These are phyloP conservation scores for Perizoma flavofasciatum DNA, from an alignment of 2,888 invertebrate species.

Conservation along the genomic window DNA sequence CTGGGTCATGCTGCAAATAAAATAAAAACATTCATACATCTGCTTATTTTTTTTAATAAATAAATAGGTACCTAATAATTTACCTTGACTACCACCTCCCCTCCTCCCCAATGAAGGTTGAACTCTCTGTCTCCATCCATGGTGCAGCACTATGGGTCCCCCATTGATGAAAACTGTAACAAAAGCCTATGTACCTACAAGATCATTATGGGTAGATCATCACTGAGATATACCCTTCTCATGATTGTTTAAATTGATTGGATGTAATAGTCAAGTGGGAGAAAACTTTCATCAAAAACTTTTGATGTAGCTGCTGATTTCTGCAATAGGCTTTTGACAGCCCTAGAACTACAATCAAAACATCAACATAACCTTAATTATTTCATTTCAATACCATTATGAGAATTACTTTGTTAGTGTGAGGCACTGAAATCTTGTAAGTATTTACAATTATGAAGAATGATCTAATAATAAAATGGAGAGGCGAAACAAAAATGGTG, in stretches of 20 bases:
- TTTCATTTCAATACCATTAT: conserved; percentile 31
- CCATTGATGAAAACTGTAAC: conserved; percentile 43
- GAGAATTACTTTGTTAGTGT: conserved; percentile 7
- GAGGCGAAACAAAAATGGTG: conserved; percentile 78
- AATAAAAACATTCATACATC: conserved; percentile 36
- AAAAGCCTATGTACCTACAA: not conserved
- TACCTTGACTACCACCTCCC: conserved; percentile 73
- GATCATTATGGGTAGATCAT: no score
- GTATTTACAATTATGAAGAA: conserved; percentile 20
- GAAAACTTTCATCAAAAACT: no score
- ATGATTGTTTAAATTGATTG: no score
- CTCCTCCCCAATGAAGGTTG: conserved; percentile 76
- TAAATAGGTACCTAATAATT: no score
- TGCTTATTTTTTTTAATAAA: not conserved
- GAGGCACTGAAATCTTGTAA: conserved; percentile 12
- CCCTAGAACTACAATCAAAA: conserved; percentile 68
- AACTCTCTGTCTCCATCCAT: conserved; percentile 73
- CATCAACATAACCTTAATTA: conserved; percentile 81
- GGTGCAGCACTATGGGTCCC: conserved; percentile 40
- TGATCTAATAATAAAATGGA: conserved; percentile 54
- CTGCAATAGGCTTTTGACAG: conserved; percentile 22
- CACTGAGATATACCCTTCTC: no score
- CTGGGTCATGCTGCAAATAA: conserved; percentile 58
- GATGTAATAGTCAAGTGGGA: no score
- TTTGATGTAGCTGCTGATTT: no score